These are phyloP conservation scores for Drosophila ogumai DNA, from an alignment of 1,140 invertebrate genomes.

Conservation along the genomic window DNA sequence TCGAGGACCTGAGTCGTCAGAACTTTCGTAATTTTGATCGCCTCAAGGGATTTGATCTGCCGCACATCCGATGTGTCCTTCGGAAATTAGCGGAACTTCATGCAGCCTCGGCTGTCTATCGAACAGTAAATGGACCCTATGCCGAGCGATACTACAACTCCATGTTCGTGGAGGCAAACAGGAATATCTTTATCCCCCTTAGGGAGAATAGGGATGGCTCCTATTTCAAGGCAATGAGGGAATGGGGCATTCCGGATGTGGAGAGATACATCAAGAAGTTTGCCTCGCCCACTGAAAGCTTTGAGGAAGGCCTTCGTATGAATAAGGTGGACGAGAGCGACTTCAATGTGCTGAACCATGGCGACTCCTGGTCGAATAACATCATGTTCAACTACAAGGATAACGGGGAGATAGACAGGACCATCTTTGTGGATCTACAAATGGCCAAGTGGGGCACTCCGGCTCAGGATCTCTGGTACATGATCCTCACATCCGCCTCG, in stretches of 20 bases:
- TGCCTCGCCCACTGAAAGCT: constrained; percentile 1
- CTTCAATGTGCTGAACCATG: constrained; percentile 88
- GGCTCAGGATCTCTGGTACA: constrained; percentile 66
- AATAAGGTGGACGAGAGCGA: constrained; percentile 81
- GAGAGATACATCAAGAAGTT: constrained; percentile 47
- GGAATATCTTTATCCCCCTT: constrained; percentile 28
- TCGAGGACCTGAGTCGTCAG: constrained; percentile 87
- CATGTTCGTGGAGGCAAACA: constrained; percentile 48
- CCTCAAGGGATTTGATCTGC: constrained; percentile 85
- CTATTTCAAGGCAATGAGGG: constrained; percentile 41
- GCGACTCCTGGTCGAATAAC: constrained; percentile 86
- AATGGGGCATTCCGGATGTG: constrained; percentile 54
- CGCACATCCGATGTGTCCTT: constrained; percentile 85
- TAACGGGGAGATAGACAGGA: constrained; percentile 71
- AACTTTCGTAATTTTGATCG: constrained; percentile 86
- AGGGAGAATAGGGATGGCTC: constrained; percentile 14
- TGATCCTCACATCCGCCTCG: constrained; percentile 53
- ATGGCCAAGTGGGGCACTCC: constrained; percentile 67
- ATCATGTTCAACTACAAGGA: constrained; percentile 83
- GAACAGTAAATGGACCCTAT: constrained; percentile 60
- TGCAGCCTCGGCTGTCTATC: constrained; percentile 84
- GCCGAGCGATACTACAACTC: constrained; percentile 28
- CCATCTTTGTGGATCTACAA: constrained; percentile 66
- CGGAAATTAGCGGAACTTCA: constrained; percentile 86
- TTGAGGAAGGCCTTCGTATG: constrained; percentile 23